Percentiles rank a stretch among this genome's conserved stretches.
phyloP scores from a whole-genome alignment of 2,888 invertebrate species.

The Craniophora ligustri region DNA sequence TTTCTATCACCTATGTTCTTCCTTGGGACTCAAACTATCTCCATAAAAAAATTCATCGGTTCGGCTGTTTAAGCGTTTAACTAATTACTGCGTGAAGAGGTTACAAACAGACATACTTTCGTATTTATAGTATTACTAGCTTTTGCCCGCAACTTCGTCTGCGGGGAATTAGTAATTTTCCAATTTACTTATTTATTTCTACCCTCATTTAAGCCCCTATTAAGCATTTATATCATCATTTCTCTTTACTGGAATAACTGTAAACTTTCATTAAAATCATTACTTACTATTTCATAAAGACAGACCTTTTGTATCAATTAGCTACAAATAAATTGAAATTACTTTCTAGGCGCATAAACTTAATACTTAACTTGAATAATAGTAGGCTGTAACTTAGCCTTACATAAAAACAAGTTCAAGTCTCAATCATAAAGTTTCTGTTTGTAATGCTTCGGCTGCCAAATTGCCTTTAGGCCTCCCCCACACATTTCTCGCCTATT shows the following conservation, averaged over 20 bases:
- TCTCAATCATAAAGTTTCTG: constrained; percentile 49
- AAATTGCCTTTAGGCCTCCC: constrained; percentile 33
- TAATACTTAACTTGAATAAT: constrained; percentile 32
- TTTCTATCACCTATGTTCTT: too few relatives aligned
- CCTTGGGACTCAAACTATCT: too few relatives aligned
- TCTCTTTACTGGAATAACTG: constrained; percentile 16
- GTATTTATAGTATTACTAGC: too few relatives aligned
- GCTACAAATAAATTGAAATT: constrained; percentile 38
- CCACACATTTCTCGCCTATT: constrained; percentile 29
- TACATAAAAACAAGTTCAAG: constrained; percentile 47
- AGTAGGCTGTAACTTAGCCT: constrained; percentile 38
- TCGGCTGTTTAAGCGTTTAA: too few relatives aligned
- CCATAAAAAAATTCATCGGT: too few relatives aligned
- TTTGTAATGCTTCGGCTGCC: constrained; percentile 38
- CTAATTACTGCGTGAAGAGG: too few relatives aligned
- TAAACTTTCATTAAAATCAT: constrained; percentile 19
- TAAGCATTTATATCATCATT: constrained; percentile 20
- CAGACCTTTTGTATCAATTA: constrained; percentile 23
- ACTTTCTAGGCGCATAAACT: constrained; percentile 35
- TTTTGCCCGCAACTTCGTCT: too few relatives aligned
- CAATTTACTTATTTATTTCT: too few relatives aligned
- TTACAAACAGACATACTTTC: too few relatives aligned
- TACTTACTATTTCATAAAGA: constrained; percentile 8
- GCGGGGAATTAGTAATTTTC: too few relatives aligned
- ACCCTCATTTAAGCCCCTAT: too few relatives aligned